Percentiles rank a stretch among this genome's conserved stretches.
These are phyloP conservation scores for Meteorus sp. DNA, from an alignment of 1,140 invertebrate genomes.

Conservation along the genomic window DNA sequence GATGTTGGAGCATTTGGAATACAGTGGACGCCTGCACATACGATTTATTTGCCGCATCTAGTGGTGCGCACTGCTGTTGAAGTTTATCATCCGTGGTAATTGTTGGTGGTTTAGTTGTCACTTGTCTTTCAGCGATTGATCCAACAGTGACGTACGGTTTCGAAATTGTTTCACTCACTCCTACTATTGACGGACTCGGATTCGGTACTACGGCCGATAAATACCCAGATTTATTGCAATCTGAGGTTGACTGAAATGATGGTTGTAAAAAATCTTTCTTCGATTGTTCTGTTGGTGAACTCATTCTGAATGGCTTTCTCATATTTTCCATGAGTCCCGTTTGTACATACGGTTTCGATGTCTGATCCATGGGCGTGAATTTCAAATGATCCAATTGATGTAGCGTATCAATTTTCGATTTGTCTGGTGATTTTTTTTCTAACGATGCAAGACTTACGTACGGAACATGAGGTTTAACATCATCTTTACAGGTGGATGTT, in stretches of 20 bases:
- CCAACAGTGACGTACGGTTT: constrained; percentile 46
- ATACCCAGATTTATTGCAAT: too few relatives aligned
- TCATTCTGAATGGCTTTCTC: constrained; percentile 28
- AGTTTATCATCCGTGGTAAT: background rate
- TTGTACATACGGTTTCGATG: constrained; percentile 45
- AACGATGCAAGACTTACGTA: constrained; percentile 43
- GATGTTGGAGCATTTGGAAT: constrained; percentile 40
- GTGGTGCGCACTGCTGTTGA: background rate
- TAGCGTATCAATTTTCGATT: constrained; percentile 21
- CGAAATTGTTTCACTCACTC: constrained; percentile 18
- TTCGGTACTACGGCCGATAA: too few relatives aligned
- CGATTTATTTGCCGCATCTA: constrained; percentile 26
- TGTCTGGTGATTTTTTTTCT: constrained; percentile 38
- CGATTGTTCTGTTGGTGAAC: constrained; percentile 9
- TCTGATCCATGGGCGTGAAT: constrained; percentile 29
- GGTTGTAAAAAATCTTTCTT: background rate
- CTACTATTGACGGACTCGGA: too few relatives aligned
- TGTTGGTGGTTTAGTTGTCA: background rate
- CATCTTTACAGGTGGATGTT: constrained; percentile 28
- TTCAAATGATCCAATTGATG: constrained; percentile 32
- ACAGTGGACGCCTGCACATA: constrained; percentile 38
- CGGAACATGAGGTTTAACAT: constrained; percentile 33
- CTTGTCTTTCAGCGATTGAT: constrained; percentile 37
- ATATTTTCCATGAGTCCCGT: constrained; percentile 37
- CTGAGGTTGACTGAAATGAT: constrained; percentile 28